Conservation (phyloP, 2,113 vertebrate genomes). For the Equus quagga region DNA sequence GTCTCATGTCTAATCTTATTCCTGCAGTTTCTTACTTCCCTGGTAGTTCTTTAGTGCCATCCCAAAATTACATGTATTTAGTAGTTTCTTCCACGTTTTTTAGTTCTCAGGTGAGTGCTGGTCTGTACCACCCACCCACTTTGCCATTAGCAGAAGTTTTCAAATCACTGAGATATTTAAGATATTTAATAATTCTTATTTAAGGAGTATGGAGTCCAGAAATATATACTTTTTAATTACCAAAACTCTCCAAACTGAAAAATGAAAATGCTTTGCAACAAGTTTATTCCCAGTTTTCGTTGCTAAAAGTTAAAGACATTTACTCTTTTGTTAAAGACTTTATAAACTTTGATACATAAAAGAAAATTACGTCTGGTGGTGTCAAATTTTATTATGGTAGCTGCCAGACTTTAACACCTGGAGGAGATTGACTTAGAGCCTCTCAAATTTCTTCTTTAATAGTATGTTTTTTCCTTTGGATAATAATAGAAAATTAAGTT, state of each 20-base stretch:
- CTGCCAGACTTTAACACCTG: neutral
- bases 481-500: neutral
- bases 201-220: neutral
- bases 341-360: neutral
- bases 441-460: neutral
- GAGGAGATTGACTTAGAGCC: neutral
- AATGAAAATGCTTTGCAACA: neutral
- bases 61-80: slow-evolving; percentile 24
- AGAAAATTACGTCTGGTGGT: neutral
- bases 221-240: neutral
- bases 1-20: neutral
- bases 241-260: neutral
- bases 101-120: neutral
- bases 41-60: neutral
- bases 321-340: neutral
- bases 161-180: neutral
- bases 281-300: neutral
- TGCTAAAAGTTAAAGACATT: neutral
- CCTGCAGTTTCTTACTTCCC: neutral
- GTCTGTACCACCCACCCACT: neutral
- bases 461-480: neutral
- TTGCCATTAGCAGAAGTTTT: neutral
- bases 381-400: neutral
- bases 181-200: neutral
- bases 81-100: neutral